Base-by-base conservation (phyloP, 2,888 invertebrate species). In the Cataglyphis albicans region DNA sequence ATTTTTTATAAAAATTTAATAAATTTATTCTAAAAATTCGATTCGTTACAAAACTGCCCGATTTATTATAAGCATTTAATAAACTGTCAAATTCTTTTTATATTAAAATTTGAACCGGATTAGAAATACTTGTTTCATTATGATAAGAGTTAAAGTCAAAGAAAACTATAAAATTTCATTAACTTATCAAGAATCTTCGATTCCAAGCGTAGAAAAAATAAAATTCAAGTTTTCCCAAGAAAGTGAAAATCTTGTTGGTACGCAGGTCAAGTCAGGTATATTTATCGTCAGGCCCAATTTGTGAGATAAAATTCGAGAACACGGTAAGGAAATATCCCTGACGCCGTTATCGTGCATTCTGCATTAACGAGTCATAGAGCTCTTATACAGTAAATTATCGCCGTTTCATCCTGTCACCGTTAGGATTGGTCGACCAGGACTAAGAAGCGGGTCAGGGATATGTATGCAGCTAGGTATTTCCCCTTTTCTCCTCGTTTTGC, bases 381-480 rank as follows among this genome's bases (percentile, higher is more conserved):
- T 52, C 35, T 55, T 57, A 41, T 35, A 48, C n/a, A 25, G 18
- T 76, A 32, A 15, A 44, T 75, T 57, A 57, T 57, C 57, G 41
- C 25, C 21, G 29, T 18, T 12, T 75, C 25, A 29, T 57, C 25
- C 29, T 64, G 25, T 52, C 64, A 44, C 25, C 41, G 29, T 18
- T n/a, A 75, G 35, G 25, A 59, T 15, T 21, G 25, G 38, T 38
- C 38, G 52, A 21, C 10, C 64, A 73, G 73, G 41, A 74, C 63
- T 82, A 57, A 81, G 73, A 83, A 83, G 21, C 64, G n/a, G 81
- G 83, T 83, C 83, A 83, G 81, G 81, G 41, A 73, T 73, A 55
- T 21, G 29, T 65, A 41, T 41, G 18, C 44, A 65, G 21, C 4
- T 29, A 74, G 5, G 35, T n/a, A 15, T 38, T 12, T n/a, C 15